Evolutionary conservation across 2,113 vertebrate genomes (phyloP).

Genomic region (Leptosomus discolor): DNA sequence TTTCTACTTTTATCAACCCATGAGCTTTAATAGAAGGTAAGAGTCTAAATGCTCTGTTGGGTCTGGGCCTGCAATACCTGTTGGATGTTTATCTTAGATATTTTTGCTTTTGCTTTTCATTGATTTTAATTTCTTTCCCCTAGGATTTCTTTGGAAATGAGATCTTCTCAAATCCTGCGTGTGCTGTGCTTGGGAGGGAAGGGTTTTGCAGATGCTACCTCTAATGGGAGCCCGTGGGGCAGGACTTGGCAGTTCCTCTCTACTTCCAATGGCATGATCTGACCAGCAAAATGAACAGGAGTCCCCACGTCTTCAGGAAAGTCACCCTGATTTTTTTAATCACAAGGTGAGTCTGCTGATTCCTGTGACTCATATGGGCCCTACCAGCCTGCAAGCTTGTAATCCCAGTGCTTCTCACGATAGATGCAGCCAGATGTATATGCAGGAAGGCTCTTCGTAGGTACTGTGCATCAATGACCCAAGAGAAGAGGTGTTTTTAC

Average conservation of each 20-base stretch:
- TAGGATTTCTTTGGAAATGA: not conserved
- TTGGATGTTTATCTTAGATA: not conserved
- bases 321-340: not conserved
- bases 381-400: not conserved
- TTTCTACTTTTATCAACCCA: not conserved
- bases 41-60: not conserved
- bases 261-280: not conserved
- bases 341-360: not conserved
- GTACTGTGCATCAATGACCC: not conserved
- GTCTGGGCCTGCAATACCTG: not conserved
- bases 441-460: not conserved
- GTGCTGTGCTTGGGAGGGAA: not conserved
- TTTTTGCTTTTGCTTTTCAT: not conserved
- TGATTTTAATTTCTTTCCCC: not conserved
- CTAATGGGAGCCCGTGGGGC: not conserved
- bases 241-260: not conserved
- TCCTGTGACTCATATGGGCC: fast-evolving
- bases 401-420: not conserved
- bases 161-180: not conserved
- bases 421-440: not conserved
- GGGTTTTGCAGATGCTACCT: not conserved
- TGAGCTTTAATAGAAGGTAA: not conserved
- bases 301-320: not conserved
- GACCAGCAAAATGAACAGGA: not conserved
- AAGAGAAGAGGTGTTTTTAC: not conserved